phyloP scores from a whole-genome alignment of 2,797 vertebrate genomes.

The Rhinella marina region DNA sequence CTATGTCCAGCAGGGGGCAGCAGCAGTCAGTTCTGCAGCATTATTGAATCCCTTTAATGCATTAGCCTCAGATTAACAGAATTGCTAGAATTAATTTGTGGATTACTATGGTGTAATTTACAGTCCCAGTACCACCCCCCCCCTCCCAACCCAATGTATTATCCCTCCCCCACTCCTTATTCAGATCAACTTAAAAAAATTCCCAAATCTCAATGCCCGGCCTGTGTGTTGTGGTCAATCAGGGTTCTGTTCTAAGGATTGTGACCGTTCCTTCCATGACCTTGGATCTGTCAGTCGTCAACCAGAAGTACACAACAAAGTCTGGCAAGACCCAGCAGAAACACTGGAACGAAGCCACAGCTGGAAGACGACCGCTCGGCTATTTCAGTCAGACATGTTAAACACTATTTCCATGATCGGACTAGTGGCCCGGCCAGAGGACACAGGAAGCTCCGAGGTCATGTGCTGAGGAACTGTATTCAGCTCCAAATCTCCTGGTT shows the following conservation, averaged over 20 bases:
- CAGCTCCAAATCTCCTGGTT: not conserved
- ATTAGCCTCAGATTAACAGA: not conserved
- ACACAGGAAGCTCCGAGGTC: not conserved
- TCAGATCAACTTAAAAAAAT: not conserved
- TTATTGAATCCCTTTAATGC: not conserved
- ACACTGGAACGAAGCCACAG: constrained; percentile 5
- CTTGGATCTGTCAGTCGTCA: not conserved
- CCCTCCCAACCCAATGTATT: no score
- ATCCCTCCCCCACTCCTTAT: not conserved
- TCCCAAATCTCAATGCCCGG: not conserved
- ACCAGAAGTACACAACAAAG: not conserved
- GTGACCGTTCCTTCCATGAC: not conserved
- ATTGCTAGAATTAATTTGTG: not conserved
- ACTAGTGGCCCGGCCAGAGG: not conserved
- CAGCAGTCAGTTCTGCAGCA: not conserved
- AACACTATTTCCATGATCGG: not conserved
- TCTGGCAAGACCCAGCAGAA: constrained; percentile 9
- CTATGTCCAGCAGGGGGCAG: not conserved
- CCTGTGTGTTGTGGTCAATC: not conserved
- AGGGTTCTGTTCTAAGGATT: not conserved
- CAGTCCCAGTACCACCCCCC: not conserved
- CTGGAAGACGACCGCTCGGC: not conserved
- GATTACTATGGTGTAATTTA: not conserved
- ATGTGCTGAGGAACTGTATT: not conserved
- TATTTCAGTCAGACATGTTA: constrained; percentile 12